Evolutionary conservation across 2,797 vertebrate species (phyloP), one percentile per base, ranked within the genome.

Genomic region (Myotis pilosus): DNA sequence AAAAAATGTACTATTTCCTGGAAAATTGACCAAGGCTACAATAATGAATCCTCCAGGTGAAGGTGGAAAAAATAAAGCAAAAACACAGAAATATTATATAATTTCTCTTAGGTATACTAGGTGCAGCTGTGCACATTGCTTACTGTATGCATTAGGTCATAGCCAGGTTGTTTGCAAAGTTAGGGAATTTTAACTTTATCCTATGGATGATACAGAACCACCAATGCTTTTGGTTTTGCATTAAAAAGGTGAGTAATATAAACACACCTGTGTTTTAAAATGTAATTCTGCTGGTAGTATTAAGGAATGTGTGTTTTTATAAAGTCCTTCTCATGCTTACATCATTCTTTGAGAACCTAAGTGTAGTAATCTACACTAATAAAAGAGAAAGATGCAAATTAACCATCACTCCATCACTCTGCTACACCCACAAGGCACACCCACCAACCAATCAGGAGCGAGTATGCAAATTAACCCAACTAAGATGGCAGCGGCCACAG

Each of bases 211-310:
- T 41, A 47, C 90, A n/a, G 36, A 74, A 57, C 12, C 49, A 71
- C 22, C 5, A 13, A 6, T 33, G 44, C 22, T 96, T 89, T 93
- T 72, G 5, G 55, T 94, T 89, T 74, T 92, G 5, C 8, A 51
- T 82, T 69, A 82, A 91, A 88, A 44, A 74, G 4, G 6, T 36
- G 41, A 84, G 49, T 57, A n/a, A 83, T 51, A 82, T 4, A 86
- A 84, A 72, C 25, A 92, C 25, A 76, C 4, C 23, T 41, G 22
- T 66, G 25, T 94, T 96, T 84, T 38, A 92, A 83, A 90, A 60
- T 78, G 12, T 83, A 84, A 64, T 92, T 89, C 20, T 55, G 15
- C 5, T 72, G 41, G 25, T 60, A 62, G 10, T 88, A 83, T 76
- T 72, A 78, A 84, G 44, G 41, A 64, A 72, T 75, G 49, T 17